phyloP scores from a whole-genome alignment of 2,797 vertebrate species.

The Avahi laniger region DNA sequence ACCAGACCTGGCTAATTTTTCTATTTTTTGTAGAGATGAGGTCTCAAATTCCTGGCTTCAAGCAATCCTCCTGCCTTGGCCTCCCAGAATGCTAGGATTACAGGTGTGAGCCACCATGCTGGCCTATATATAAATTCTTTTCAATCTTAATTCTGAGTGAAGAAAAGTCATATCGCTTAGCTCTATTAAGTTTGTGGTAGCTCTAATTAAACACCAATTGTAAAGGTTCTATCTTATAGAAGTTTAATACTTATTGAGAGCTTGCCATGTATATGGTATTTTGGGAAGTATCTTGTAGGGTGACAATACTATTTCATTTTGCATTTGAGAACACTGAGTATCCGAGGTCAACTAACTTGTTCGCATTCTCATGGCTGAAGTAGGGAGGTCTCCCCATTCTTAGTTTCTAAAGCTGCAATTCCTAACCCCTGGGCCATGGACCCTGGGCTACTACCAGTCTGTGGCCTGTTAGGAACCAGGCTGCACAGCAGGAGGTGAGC shows the following conservation, averaged over 20 bases:
- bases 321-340: neutral
- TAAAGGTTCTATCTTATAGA: conserved; percentile 10
- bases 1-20: no score
- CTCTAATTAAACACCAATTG: neutral
- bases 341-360: conserved; percentile 39
- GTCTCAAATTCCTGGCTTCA: no score
- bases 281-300: neutral
- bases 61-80: no score
- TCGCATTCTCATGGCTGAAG: neutral
- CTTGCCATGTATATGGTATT: conserved; percentile 1
- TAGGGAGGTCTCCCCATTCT: neutral
- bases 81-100: no score
- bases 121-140: conserved; percentile 25
- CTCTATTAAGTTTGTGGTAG: neutral
- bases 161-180: neutral
- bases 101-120: no score
- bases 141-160: conserved; percentile 25
- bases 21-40: no score
- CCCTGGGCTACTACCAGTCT: no score
- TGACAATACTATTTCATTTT: conserved; percentile 44
- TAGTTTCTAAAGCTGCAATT: neutral
- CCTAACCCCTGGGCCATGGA: no score
- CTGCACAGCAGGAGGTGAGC: no score
- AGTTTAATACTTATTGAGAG: neutral
- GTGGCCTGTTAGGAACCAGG: no score